Evolutionary conservation across 2,113 vertebrate species (phyloP), one percentile per base, ranked within the genome.

Genomic region (Phalacrocorax brasilianus): DNA sequence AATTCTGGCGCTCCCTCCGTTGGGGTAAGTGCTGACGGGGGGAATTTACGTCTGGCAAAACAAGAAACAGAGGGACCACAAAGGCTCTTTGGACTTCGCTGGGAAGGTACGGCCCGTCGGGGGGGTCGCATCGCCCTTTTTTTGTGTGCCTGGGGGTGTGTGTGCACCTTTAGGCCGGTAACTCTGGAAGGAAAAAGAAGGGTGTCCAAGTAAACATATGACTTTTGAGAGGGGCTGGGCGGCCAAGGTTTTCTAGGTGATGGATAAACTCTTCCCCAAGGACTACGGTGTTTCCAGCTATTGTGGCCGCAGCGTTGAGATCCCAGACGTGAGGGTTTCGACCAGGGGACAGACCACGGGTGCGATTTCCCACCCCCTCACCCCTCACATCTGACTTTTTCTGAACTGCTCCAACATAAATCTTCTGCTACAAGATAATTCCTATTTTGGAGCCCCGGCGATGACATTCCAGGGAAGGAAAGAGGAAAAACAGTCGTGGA

Each of bases 21-120:
- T 26, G 62, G n/a, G 42, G 35, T 21, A 88, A 94, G 79, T 68
- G 92, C 95, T 96, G 95, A 95, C 95, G 49, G n/a, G 80, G 70
- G n/a, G 27, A 70, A 87, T 80, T 87, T 32, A 13, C 9, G 5
- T 38, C 71, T 58, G 80, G 84, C 49, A 61, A 78, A 77, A 50
- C 56, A 23, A 76, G 94, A 66, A 50, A 86, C 55, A 71, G 65
- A 76, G 55, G 56, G n/a, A 44, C 21, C 77, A 70, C 88, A 78
- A 74, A 89, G 56, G 55, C 77, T 73, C 23, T 63, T 22, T 61
- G 88, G 89, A 52, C 55, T 56, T 63, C 49, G 23, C 78, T 42
- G 56, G 72, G 93, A 91, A 93, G 93, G 73, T 81, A 52, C 4
- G 61, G 42, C 49, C 85, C n/a, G 12, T 20, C 44, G 24, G 6